Evolutionary conservation across 2,797 vertebrate genomes (phyloP).

Genomic region (Catamblyrhynchus diadema): DNA sequence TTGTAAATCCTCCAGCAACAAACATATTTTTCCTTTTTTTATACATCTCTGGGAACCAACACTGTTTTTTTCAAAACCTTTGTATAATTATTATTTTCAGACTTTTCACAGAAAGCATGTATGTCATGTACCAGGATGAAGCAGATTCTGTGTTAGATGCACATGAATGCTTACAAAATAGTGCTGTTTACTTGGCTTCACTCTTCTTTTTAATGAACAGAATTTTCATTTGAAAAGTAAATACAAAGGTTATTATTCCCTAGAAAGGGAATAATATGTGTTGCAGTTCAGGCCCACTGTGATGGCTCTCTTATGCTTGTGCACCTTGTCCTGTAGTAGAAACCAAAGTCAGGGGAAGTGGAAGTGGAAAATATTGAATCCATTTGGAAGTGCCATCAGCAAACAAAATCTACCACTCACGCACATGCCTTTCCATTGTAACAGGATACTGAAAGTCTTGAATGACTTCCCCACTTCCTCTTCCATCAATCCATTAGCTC

Average conservation of each 20-base stretch:
- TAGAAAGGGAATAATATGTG: not conserved
- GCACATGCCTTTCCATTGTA: not conserved
- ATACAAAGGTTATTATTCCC: rapidly evolving
- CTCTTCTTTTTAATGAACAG: not conserved
- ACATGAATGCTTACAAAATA: not conserved
- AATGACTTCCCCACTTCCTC: not conserved
- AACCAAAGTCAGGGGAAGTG: not conserved
- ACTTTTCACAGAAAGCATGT: not conserved
- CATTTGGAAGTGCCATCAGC: not conserved
- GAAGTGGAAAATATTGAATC: not conserved
- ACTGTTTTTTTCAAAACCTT: not conserved
- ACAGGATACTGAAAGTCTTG: not conserved
- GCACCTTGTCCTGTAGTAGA: not conserved
- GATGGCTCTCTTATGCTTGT: not conserved
- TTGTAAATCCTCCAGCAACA: not conserved
- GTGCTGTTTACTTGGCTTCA: not conserved
- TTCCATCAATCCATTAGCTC: not conserved
- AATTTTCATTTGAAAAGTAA: not conserved
- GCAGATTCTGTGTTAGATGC: not conserved
- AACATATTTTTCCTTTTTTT: not conserved
- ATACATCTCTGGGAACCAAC: not conserved
- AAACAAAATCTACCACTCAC: not conserved
- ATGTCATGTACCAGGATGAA: not conserved
- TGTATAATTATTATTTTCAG: not conserved
- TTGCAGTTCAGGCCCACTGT: not conserved